Conservation (phyloP, 2,888 invertebrate species). For the Dicycla oo region DNA sequence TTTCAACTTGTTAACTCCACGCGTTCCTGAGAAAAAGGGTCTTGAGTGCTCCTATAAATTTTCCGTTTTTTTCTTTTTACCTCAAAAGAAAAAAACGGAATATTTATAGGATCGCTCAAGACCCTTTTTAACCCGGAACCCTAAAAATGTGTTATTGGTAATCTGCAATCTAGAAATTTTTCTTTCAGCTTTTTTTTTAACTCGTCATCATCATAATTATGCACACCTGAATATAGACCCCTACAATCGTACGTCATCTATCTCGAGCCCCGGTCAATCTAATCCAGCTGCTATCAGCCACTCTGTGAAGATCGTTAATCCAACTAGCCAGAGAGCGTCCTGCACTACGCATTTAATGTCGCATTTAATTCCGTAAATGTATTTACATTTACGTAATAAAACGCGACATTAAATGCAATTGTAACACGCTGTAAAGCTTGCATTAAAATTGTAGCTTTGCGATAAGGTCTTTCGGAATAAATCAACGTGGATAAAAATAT, state of each 20-base stretch:
- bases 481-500: background rate
- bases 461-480: background rate
- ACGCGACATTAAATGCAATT: background rate
- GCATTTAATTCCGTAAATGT: constrained; percentile 11
- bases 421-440: constrained; percentile 5
- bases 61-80: no score
- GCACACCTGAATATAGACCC: background rate
- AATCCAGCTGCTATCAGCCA: background rate
- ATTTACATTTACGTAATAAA: no score
- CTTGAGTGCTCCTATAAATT: no score
- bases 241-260: background rate
- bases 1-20: no score
- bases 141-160: no score
- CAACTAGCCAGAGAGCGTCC: background rate
- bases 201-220: background rate
- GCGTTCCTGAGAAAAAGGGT: no score
- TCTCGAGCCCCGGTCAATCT: background rate
- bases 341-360: background rate
- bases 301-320: background rate
- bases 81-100: no score
- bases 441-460: background rate
- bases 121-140: no score
- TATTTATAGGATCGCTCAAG: no score
- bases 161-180: no score
- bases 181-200: background rate